These are phyloP conservation scores for Ictidomys tridecemlineatus DNA, from an alignment of 2,113 vertebrate species.

Conservation along the genomic window DNA sequence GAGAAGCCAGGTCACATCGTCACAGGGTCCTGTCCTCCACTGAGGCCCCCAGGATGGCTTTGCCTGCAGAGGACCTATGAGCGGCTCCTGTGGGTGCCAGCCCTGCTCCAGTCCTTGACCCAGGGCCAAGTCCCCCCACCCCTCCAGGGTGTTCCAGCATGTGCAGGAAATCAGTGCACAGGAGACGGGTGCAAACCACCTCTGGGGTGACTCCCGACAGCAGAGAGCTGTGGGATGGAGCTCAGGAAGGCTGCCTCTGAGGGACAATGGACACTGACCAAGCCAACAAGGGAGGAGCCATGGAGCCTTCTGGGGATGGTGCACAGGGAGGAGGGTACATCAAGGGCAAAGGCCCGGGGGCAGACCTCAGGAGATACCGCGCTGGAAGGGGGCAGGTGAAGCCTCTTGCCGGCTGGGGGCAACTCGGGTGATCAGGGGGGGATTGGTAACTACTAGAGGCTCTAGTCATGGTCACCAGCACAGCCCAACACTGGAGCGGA, in stretches of 20 bases:
- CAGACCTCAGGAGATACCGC: neutral
- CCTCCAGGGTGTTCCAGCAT: neutral
- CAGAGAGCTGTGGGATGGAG: neutral
- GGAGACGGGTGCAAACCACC: rapidly evolving
- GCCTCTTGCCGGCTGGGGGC: rapidly evolving
- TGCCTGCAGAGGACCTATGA: too few species aligned
- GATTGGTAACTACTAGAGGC: rapidly evolving
- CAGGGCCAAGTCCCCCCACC: too few species aligned
- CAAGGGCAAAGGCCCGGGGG: neutral
- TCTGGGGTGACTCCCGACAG: rapidly evolving
- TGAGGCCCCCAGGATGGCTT: rapidly evolving
- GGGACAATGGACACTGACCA: neutral
- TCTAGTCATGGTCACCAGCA: rapidly evolving
- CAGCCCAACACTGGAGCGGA: rapidly evolving
- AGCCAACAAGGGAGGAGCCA: neutral
- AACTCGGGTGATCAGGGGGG: rapidly evolving
- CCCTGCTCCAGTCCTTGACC: neutral
- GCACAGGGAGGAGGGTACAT: neutral
- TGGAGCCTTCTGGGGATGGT: rapidly evolving
- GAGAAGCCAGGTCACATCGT: too few species aligned
- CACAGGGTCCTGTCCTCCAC: rapidly evolving
- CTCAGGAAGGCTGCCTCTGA: rapidly evolving
- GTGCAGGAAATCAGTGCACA: rapidly evolving
- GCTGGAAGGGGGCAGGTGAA: rapidly evolving
- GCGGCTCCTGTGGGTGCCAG: rapidly evolving